These are phyloP conservation scores for Ecliptopera silaceata DNA, from an alignment of 2,888 invertebrate genomes.

Conservation along the genomic window DNA sequence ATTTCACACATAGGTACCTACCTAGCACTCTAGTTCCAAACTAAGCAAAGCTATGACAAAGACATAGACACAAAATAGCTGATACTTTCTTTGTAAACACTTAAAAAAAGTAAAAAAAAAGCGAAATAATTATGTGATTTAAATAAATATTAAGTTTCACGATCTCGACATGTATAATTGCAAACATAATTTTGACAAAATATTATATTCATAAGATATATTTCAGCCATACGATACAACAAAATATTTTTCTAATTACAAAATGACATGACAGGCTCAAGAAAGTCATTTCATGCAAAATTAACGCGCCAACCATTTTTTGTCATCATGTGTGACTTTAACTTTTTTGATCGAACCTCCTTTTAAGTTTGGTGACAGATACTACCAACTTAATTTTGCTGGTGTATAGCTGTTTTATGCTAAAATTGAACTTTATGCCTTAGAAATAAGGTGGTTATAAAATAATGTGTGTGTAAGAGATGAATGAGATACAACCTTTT, in stretches of 20 bases:
- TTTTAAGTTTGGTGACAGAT: constrained; percentile 42
- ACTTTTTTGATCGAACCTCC: constrained; percentile 58
- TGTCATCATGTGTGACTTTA: constrained; percentile 54
- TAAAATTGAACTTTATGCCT: constrained; percentile 27
- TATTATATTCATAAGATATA: no score
- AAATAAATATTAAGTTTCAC: constrained; percentile 10
- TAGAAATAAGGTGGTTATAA: not conserved
- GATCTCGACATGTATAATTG: not conserved
- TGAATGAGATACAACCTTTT: no score
- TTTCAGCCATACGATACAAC: constrained; percentile 7
- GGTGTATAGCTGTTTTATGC: not conserved
- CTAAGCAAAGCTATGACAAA: no score
- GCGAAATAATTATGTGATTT: constrained; percentile 3
- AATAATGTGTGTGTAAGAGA: no score
- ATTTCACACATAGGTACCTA: no score
- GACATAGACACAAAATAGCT: no score
- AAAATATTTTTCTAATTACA: constrained; percentile 22
- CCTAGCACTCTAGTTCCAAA: no score
- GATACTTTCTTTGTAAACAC: no score
- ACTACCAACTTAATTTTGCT: constrained; percentile 30
- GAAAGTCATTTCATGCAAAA: constrained; percentile 74
- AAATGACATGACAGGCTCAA: constrained; percentile 12
- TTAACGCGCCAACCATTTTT: constrained; percentile 63
- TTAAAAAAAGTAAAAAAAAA: no score
- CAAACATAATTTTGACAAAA: constrained; percentile 1